Evolutionary conservation across 1,140 invertebrate species (phyloP).

Genomic region (Ditylenchus dipsaci): DNA sequence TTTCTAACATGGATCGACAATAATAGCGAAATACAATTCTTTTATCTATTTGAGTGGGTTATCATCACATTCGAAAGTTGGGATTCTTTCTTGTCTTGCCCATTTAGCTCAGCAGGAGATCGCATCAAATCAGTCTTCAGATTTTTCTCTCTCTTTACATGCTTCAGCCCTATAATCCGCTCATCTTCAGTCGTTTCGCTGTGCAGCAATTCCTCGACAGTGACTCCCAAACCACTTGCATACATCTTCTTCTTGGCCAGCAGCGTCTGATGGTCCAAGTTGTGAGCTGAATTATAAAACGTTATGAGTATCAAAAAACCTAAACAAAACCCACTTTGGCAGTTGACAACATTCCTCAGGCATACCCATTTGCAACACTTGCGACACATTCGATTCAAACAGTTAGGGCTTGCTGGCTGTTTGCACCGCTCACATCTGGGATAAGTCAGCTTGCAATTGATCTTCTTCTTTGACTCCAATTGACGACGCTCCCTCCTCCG

Average conservation of each 20-base stretch:
- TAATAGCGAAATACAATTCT: no score
- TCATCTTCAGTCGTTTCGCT: neutral
- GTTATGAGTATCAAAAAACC: neutral
- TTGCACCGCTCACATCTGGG: neutral
- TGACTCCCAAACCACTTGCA: neutral
- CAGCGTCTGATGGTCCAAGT: neutral
- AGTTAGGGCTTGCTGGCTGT: neutral
- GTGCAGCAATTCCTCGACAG: neutral
- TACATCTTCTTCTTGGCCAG: neutral
- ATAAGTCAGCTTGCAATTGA: neutral
- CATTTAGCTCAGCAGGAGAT: no score
- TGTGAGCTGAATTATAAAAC: neutral
- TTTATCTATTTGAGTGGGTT: no score
- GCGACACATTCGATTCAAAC: neutral
- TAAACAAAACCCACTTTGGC: neutral
- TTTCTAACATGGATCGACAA: no score
- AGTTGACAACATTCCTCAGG: neutral
- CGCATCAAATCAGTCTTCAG: no score
- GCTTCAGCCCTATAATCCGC: no score
- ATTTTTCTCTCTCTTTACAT: no score
- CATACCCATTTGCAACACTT: neutral
- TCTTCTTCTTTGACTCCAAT: constrained; percentile 27
- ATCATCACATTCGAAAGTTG: no score
- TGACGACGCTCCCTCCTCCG: constrained; percentile 47
- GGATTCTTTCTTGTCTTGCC: no score